Conservation (phyloP, 2,797 vertebrate genomes). For the Melanotaenia maccullochi region DNA sequence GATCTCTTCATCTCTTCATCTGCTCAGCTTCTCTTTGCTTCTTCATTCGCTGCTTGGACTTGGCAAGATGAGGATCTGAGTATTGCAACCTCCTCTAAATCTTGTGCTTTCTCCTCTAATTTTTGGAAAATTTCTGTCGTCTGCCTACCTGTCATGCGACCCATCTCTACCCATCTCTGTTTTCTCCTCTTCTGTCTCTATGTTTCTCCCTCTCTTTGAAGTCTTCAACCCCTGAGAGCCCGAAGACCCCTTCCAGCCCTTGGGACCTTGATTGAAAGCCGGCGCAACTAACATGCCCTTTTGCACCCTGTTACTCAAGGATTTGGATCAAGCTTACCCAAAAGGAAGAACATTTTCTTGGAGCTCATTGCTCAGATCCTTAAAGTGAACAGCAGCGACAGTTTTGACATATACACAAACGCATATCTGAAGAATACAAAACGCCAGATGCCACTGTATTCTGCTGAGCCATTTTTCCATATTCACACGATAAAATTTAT, state of each 20-base stretch:
- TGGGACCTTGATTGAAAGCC: conserved; percentile 87
- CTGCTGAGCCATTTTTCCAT: conserved; percentile 76
- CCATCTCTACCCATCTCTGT: conserved; percentile 84
- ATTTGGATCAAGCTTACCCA: conserved; percentile 62
- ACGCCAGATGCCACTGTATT: conserved; percentile 70
- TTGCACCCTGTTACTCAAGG: conserved; percentile 69
- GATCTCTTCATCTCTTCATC: conserved; percentile 71
- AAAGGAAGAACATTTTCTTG: conserved; percentile 69
- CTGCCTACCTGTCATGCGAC: conserved; percentile 70
- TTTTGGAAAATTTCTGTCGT: conserved; percentile 60
- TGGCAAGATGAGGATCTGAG: conserved; percentile 65
- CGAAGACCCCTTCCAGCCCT: conserved; percentile 82
- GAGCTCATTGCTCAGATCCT: conserved; percentile 65
- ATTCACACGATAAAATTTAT: conserved; percentile 52
- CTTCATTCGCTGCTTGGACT: conserved; percentile 81
- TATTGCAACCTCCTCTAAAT: conserved; percentile 60
- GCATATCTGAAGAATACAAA: conserved; percentile 54
- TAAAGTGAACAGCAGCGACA: conserved; percentile 61
- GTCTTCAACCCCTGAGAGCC: conserved; percentile 85
- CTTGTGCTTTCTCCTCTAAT: conserved; percentile 66
- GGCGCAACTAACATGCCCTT: conserved; percentile 69
- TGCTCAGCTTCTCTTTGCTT: conserved; percentile 72
- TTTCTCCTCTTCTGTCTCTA: conserved; percentile 84
- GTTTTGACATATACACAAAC: conserved; percentile 44
- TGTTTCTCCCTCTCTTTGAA: conserved; percentile 84